phyloP scores from a whole-genome alignment of 2,797 vertebrate genomes.

The Chiloscyllium punctatum region DNA sequence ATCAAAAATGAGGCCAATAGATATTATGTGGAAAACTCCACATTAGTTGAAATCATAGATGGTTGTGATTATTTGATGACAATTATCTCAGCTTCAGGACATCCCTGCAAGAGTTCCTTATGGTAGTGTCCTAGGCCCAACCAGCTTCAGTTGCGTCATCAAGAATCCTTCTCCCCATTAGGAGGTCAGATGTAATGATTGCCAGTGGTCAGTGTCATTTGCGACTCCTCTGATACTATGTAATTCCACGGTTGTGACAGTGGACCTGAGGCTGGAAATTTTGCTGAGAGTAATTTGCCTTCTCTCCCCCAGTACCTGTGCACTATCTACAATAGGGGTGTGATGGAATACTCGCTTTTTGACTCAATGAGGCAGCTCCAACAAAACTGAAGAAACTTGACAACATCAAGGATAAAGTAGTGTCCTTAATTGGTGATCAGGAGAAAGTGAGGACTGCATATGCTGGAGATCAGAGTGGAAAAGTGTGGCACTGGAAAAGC shows the following conservation, averaged over 20 bases:
- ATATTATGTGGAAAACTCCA: neutral
- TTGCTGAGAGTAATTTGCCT: neutral
- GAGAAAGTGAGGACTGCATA: no score
- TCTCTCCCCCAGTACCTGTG: neutral
- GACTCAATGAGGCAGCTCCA: neutral
- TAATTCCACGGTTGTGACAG: neutral
- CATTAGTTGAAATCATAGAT: neutral
- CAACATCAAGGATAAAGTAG: neutral
- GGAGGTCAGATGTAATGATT: neutral
- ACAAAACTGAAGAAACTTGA: no score
- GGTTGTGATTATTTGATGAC: neutral
- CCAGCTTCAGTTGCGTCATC: no score
- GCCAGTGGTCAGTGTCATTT: neutral
- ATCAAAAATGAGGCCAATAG: neutral
- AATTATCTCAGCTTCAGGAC: no score
- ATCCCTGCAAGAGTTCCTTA: no score
- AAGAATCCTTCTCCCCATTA: no score
- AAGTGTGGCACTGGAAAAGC: no score
- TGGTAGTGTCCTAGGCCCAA: no score
- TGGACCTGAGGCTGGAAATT: neutral
- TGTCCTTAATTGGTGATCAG: no score
- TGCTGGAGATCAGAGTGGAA: no score
- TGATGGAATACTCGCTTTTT: neutral
- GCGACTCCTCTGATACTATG: neutral
- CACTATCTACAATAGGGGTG: neutral